These are phyloP conservation scores for Drosophila multiciliata DNA, from an alignment of 2,888 invertebrate species.

Conservation along the genomic window DNA sequence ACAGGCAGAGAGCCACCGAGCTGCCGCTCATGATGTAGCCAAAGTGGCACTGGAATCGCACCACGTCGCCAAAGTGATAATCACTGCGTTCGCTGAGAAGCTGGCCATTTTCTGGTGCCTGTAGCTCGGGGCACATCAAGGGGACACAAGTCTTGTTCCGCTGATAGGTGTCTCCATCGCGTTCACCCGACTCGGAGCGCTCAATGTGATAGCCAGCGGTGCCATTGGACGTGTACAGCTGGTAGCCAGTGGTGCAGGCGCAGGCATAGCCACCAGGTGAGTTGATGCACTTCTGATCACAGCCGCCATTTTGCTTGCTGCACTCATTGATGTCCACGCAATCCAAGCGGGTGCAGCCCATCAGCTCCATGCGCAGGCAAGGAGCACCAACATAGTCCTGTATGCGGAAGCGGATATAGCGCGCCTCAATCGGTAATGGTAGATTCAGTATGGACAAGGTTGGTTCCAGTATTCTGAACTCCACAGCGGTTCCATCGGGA, in stretches of 20 bases:
- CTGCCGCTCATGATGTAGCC: slow-evolving; percentile 97
- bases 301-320: slow-evolving; percentile 93
- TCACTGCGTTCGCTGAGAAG: slow-evolving; percentile 92
- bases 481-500: slow-evolving; percentile 96
- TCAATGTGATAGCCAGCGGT: slow-evolving; percentile 95
- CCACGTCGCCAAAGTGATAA: slow-evolving; percentile 95
- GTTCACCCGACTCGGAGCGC: slow-evolving; percentile 92
- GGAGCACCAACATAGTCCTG: slow-evolving; percentile 95
- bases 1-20: slow-evolving; percentile 93
- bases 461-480: slow-evolving; percentile 95
- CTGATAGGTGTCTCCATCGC: slow-evolving; percentile 95
- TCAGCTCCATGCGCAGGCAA: slow-evolving; percentile 94
- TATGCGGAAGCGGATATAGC: slow-evolving; percentile 93
- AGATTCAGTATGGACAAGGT: slow-evolving; percentile 95
- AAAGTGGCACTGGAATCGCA: slow-evolving; percentile 96
- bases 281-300: slow-evolving; percentile 96
- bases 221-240: slow-evolving; percentile 94
- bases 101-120: slow-evolving; percentile 93
- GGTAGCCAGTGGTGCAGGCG: slow-evolving; percentile 95
- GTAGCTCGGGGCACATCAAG: slow-evolving; percentile 92
- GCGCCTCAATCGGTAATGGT: slow-evolving; percentile 95
- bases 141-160: slow-evolving; percentile 98
- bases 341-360: slow-evolving; percentile 96
- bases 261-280: slow-evolving; percentile 95
- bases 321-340: slow-evolving; percentile 96